Conservation (phyloP, 1,140 invertebrate genomes). For the Ceratoteleas bidentatus region DNA sequence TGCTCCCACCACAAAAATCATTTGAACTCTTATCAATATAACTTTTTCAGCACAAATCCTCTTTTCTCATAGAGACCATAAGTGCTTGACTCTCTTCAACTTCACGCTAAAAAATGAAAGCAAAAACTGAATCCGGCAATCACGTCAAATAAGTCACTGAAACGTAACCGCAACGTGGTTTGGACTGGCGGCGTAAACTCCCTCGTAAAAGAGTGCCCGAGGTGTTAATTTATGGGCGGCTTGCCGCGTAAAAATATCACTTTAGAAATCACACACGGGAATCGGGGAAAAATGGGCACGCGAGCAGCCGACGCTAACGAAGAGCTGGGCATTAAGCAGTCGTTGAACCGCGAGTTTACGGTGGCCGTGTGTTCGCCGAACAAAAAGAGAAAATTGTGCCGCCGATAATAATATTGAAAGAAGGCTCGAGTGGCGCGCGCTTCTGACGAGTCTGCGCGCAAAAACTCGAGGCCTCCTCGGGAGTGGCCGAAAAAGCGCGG, state of each 20-base stretch:
- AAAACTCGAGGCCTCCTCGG: no score
- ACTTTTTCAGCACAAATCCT: no score
- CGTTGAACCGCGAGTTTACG: constrained; percentile 58
- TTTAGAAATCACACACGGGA: constrained; percentile 36
- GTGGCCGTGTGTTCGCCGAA: constrained; percentile 23
- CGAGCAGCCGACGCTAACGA: constrained; percentile 40
- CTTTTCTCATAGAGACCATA: no score
- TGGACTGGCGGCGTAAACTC: neutral
- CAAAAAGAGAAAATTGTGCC: constrained; percentile 55
- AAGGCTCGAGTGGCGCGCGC: constrained; percentile 46
- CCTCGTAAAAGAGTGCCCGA: constrained; percentile 10
- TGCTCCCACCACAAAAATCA: no score
- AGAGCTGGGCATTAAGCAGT: constrained; percentile 60
- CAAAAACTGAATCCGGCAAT: no score
- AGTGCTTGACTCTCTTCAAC: no score
- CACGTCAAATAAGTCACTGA: constrained; percentile 11
- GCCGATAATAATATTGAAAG: constrained; percentile 61
- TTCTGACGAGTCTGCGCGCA: constrained; percentile 47
- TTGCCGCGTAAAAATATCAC: constrained; percentile 32
- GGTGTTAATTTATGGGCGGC: constrained; percentile 28
- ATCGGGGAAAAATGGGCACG: constrained; percentile 44
- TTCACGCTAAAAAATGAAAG: no score
- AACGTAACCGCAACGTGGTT: neutral
- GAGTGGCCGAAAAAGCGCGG: no score
- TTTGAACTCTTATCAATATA: no score